Base-by-base conservation (phyloP, 2,888 invertebrate genomes). In the Eupeodes latifasciatus region DNA sequence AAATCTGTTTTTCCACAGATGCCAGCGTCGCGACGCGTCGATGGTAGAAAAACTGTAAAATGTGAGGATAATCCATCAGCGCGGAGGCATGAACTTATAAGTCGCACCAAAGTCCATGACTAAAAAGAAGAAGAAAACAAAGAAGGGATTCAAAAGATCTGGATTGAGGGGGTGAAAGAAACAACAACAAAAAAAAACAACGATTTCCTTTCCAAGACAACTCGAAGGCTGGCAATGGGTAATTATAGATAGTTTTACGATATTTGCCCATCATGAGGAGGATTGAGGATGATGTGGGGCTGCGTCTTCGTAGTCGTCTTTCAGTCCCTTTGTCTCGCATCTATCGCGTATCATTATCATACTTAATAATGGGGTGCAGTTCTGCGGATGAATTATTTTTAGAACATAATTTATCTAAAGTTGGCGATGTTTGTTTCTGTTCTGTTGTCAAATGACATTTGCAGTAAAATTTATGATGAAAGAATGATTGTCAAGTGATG, bases 41-140 rank as follows among this genome's bases (percentile, higher is more conserved):
- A 47, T 47, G 12, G 12, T 47, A 47, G 10, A 44, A 44, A 44
- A 47, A 47, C 10, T 47, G 12, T 11, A 77, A 81, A 72, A 69
- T 75, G 78, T 83, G 79, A 83, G 69, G 75, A 64, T 64, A 64
- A 64, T 64, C 64, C 19, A 64, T 64, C 64, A 44, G 64, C 44
- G 16, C 1, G 14, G 9, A 59, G 7, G 59, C 59, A 59, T 59
- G 59, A 34, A 34, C 34, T 59, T 59, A 27, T 27, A 36, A 59
- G 59, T 59, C 59, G 19, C 6, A 40, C 9, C 9, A 40, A 19
- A 19, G 12, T 64, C 19, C 40, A 64, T 64, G 19, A 64, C 40
- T 4, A 40, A 40, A 40, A 9, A 4, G 9, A 40, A 40, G 5
- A 10, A 62, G 16, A 62, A 11, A 16, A 16, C 40, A 40, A 40